A percentile compares a stretch with the other conserved stretches of the same genome.
These are phyloP conservation scores for Hemicentrotus pulcherrimus DNA, from an alignment of 35 echinoderm and acorn worm genomes.

Conservation along the genomic window DNA sequence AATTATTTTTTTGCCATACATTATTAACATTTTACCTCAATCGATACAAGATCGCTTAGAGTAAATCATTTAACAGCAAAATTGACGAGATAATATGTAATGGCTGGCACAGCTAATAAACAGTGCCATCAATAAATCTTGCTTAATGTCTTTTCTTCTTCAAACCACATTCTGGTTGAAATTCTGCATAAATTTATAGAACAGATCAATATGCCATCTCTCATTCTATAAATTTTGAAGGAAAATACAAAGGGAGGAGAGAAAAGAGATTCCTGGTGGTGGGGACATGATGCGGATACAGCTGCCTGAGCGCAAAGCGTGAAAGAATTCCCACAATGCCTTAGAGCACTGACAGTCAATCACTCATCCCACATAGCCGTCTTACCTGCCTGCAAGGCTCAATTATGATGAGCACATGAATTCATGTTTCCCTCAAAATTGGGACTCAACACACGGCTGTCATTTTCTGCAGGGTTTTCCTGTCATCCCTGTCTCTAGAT, in stretches of 20 bases:
- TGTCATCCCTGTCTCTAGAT: not conserved
- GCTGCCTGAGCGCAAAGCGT: not conserved
- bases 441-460: not conserved
- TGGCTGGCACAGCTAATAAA: not conserved
- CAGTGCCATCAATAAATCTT: too few species aligned
- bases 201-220: not conserved
- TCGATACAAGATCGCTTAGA: too few species aligned
- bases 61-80: too few species aligned
- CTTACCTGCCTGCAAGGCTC: not conserved
- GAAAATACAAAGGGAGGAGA: not conserved
- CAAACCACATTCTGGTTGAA: not conserved
- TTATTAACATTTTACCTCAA: too few species aligned
- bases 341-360: conserved; percentile 23
- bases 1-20: too few species aligned
- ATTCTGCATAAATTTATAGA: not conserved
- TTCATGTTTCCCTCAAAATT: not conserved
- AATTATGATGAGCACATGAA: conserved; percentile 42
- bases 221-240: not conserved
- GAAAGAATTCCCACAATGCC: conserved; percentile 39
- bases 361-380: conserved; percentile 6
- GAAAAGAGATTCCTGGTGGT: not conserved
- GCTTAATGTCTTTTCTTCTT: not conserved
- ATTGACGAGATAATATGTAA: too few species aligned
- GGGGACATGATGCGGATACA: not conserved
- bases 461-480: not conserved